Evolutionary conservation across 2,797 vertebrate species (phyloP), one percentile per base, ranked within the genome.

Genomic region (Scleropages formosus): DNA sequence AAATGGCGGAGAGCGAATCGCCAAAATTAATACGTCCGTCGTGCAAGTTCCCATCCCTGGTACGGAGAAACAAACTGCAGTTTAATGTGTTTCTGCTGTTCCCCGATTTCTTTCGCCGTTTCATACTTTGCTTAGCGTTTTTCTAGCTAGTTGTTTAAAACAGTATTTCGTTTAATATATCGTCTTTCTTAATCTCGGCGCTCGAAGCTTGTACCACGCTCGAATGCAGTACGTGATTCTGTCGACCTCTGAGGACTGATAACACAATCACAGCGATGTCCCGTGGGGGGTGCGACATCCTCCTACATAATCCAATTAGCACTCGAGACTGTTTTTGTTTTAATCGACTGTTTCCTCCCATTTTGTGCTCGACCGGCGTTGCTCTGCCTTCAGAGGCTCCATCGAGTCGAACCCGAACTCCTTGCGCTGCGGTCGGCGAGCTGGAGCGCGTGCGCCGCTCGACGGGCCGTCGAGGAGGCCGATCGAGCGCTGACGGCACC

Each of bases 301-400:
- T 76, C 58, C 60, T 2, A 49, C 0, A 20, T 49, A 62, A 77
- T 78, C 67, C 51, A 78, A 62, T 72, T 72, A 80, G 74, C 73
- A 27, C 79, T 61, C 53, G 3, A 75, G 56, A 27, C 53, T 59
- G 9, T 58, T 31, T n/a, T 69, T n/a, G 16, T 58, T 59, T 4
- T 39, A 31, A 39, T 72, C 44, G 26, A 72, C 24, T 16, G n/a
- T 27, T 56, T 20, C 22, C 3, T 26, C 20, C 15, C 22, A 71
- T 56, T 12, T 53, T 10, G 12, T 11, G 46, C 44, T 13, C 7
- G 24, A 20, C 53, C 22, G 24, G 16, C 3, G 44, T 20, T 11
- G n/a, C 7, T 69, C 66, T 20, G 10, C 68, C 7, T n/a, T 12
- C 7, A 16, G 46, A 6, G 11, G 63, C 26, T 6, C 18, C 0